Evolutionary conservation across 2,797 vertebrate species (phyloP), one percentile per base, ranked within the genome.

Genomic region (Halcyon smyrnensis): DNA sequence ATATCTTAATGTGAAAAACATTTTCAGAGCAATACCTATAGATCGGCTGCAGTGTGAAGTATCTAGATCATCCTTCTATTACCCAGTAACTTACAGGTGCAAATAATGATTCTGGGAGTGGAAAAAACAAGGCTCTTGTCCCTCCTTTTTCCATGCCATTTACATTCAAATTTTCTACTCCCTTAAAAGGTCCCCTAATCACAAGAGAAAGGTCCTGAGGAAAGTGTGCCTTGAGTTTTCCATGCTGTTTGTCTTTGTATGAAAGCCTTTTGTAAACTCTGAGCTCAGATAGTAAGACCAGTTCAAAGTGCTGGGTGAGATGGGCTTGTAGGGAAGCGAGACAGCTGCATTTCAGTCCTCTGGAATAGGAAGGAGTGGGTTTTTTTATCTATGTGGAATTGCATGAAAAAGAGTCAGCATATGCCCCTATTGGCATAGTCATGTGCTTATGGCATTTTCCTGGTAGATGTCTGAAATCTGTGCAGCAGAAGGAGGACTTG

Each of bases 181-280:
- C 64, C 23, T 85, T 87, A 60, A 45, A 88, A 89, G 43, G 17
- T 87, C 45, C 51, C 88, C 39, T 46, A 48, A 53, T 80, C 6
- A 74, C 16, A 63, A 85, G 62, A 74, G 87, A 65, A 95, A 85
- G 30, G 19, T 93, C 79, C 92, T 89, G 79, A 91, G 65, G 65
- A 81, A 54, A 71, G 57, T 7, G 82, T 96, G 95, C 94, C 94
- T 96, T 89, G 80, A 90, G 78, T 96, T 94, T 92, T 96, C 89
- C 30, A n/a, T 46, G 32, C 65, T 83, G 21, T 91, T 89, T 85
- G 87, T 77, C 64, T 89, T 79, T 86, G 63, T 85, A 36, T 76
- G 37, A 92, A 92, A 53, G 69, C 34, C 27, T 85, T 94, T 28
- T 41, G 45, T 83, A 75, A 85, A 75, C 20, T 63, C 59, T 64